These are phyloP conservation scores for Sula dactylatra DNA, from an alignment of 2,113 vertebrate genomes.

Conservation along the genomic window DNA sequence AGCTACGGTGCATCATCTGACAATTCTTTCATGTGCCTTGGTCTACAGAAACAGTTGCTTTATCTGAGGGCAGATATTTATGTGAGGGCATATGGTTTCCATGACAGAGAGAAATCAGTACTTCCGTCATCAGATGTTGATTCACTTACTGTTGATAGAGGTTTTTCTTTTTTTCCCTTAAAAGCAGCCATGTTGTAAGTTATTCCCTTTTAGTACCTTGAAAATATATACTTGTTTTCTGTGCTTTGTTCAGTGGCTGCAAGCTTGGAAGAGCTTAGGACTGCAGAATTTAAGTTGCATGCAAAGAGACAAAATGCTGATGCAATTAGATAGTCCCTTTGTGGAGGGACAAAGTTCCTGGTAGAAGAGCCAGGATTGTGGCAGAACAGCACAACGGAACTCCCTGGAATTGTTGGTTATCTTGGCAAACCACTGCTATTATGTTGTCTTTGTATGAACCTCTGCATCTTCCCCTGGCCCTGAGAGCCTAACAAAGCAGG, in stretches of 20 bases:
- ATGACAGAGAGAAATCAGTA: background rate
- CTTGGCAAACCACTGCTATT: background rate
- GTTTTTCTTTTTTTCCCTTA: background rate
- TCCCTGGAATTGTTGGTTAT: background rate
- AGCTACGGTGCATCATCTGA: background rate
- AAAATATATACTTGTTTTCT: background rate
- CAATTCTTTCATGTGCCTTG: background rate
- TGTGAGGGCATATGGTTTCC: background rate
- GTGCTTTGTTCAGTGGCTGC: background rate
- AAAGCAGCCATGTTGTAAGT: background rate
- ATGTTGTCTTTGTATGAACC: background rate
- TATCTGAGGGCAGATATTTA: background rate
- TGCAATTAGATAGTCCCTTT: background rate
- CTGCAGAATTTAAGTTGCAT: background rate
- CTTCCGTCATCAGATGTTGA: background rate
- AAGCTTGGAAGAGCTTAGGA: background rate
- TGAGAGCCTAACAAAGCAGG: background rate
- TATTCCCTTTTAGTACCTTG: background rate
- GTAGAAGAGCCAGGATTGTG: background rate
- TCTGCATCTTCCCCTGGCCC: background rate
- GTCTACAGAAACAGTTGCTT: background rate
- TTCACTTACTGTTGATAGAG: background rate
- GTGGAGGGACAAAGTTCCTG: background rate
- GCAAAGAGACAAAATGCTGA: background rate
- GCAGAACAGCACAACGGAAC: background rate